These are phyloP conservation scores for Agrochola macilenta DNA, from an alignment of 2,888 invertebrate species.

Conservation along the genomic window DNA sequence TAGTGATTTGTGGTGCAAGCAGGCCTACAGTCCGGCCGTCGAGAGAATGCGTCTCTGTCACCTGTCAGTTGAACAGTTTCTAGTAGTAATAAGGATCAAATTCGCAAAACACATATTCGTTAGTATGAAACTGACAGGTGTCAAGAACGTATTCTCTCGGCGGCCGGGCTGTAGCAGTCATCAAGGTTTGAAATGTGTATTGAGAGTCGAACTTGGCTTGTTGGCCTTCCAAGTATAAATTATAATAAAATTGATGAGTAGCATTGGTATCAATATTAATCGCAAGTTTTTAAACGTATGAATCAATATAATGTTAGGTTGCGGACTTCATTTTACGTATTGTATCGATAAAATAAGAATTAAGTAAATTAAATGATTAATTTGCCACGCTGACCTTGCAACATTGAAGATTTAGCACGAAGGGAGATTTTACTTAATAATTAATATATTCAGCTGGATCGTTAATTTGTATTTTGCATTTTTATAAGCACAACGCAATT, in stretches of 20 bases:
- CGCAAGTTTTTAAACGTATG: conserved; percentile 1
- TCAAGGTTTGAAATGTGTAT: background rate
- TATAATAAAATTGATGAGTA: background rate
- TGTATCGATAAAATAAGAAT: conserved; percentile 16
- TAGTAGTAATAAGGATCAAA: no score
- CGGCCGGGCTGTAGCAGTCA: no score
- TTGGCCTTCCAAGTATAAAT: background rate
- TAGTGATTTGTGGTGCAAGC: no score
- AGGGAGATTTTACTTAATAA: conserved; percentile 28
- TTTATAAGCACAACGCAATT: conserved; percentile 69
- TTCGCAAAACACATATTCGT: no score
- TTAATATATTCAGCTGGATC: conserved; percentile 52
- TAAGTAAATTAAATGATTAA: conserved; percentile 1
- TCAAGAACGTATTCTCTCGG: no score
- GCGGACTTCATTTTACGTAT: conserved; percentile 27
- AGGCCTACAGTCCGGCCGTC: no score
- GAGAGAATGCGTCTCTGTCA: no score
- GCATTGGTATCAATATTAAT: background rate
- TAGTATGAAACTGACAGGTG: no score
- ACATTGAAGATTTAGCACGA: conserved; percentile 1
- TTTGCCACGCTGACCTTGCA: conserved; percentile 36
- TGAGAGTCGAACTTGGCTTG: background rate
- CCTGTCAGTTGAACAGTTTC: no score
- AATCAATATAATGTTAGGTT: conserved; percentile 8
- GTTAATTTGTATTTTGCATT: conserved; percentile 68